Evolutionary conservation across 1,140 invertebrate species (phyloP).

Genomic region (Zaprionus ghesquierei): DNA sequence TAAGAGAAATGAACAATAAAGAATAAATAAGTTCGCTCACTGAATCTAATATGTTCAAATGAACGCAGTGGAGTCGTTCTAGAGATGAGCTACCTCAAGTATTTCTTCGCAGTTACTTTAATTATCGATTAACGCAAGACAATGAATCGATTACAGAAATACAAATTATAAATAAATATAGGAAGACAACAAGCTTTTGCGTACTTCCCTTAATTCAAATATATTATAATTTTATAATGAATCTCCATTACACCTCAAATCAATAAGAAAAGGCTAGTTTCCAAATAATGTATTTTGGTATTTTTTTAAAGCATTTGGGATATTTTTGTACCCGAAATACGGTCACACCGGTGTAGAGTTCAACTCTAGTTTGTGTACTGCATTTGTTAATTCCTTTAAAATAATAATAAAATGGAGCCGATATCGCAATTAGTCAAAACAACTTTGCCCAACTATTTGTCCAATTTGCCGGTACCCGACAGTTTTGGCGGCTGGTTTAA

Average conservation of each 20-base stretch:
- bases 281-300: background rate
- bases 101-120: background rate
- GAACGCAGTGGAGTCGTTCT: background rate
- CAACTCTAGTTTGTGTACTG: conserved; percentile 37
- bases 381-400: conserved; percentile 18
- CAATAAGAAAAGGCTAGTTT: background rate
- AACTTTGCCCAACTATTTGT: conserved; percentile 89
- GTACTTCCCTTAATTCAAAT: accelerated
- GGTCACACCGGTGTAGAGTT: conserved; percentile 7
- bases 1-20: background rate
- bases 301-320: background rate
- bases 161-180: background rate
- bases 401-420: conserved; percentile 86
- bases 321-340: background rate
- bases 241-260: background rate
- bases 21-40: background rate
- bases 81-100: background rate
- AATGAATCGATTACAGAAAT: background rate
- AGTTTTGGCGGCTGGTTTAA: conserved; percentile 90
- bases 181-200: background rate
- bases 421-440: conserved; percentile 88
- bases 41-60: background rate
- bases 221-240: background rate
- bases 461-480: conserved; percentile 89
- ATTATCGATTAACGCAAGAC: background rate